Evolutionary conservation across 2,888 invertebrate genomes (phyloP).

Genomic region (Metalampra italica): DNA sequence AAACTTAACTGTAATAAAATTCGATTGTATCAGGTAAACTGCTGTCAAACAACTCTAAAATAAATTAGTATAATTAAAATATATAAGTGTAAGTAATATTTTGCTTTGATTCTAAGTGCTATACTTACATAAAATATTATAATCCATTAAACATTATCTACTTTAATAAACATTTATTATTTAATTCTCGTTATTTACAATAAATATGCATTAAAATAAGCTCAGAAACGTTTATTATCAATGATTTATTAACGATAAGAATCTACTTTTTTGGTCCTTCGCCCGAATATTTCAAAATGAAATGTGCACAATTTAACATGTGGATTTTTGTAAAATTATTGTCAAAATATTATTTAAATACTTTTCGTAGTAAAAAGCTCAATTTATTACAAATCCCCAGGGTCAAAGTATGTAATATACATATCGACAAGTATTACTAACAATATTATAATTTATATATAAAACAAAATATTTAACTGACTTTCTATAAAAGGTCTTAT

Average conservation of each 20-base stretch:
- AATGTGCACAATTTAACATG: constrained; percentile 27
- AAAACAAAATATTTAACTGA: neutral
- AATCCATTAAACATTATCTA: neutral
- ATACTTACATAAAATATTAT: neutral
- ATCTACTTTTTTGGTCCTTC: constrained; percentile 38
- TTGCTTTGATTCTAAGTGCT: neutral
- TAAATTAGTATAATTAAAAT: neutral
- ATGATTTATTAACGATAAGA: constrained; percentile 17
- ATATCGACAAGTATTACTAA: no score
- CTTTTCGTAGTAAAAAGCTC: neutral
- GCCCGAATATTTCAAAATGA: constrained; percentile 16
- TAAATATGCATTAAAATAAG: constrained; percentile 22
- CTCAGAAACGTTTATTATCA: constrained; percentile 23
- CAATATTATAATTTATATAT: neutral
- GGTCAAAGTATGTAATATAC: neutral
- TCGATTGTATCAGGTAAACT: neutral
- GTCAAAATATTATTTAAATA: constrained; percentile 10
- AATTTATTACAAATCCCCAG: neutral
- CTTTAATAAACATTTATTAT: neutral
- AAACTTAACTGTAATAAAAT: neutral
- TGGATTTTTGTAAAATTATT: constrained; percentile 18
- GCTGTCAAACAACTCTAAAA: neutral
- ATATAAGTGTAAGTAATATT: neutral
- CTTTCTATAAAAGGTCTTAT: no score
- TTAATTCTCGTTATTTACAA: constrained; percentile 15